Percentiles rank a stretch among this genome's conserved stretches.
These are phyloP conservation scores for Athripsodes cinereus DNA, from an alignment of 2,888 invertebrate species.

Conservation along the genomic window DNA sequence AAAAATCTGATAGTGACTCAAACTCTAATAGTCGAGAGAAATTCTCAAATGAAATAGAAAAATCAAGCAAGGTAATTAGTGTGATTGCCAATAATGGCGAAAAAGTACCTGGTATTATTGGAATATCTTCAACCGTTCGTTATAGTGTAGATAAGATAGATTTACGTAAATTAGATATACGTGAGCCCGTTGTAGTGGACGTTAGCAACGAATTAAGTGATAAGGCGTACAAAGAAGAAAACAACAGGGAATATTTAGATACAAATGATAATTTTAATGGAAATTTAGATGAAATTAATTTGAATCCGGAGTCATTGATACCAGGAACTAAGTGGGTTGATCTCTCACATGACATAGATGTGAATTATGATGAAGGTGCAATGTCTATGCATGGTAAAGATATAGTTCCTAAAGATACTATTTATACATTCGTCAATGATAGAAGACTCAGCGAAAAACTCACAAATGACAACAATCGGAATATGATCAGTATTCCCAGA, in stretches of 20 bases:
- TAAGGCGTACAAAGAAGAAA: constrained; percentile 1
- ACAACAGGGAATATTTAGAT: constrained; percentile 9
- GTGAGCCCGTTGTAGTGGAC: constrained; percentile 9
- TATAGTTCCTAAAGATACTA: not conserved
- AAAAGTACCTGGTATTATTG: not conserved
- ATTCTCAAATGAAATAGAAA: too few species aligned
- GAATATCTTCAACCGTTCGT: not conserved
- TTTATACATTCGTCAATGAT: not conserved
- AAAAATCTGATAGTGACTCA: not conserved
- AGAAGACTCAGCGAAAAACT: not conserved
- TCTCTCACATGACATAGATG: constrained; percentile 40
- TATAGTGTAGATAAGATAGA: not conserved
- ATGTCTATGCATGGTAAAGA: constrained; percentile 4
- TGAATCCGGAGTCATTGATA: not conserved
- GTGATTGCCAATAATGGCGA: not conserved
- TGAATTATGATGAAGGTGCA: constrained; percentile 33
- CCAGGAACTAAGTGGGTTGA: constrained; percentile 33
- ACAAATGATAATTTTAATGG: constrained; percentile 10
- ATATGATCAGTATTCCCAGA: constrained; percentile 2
- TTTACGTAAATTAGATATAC: constrained; percentile 3
- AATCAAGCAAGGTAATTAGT: not conserved
- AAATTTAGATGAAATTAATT: constrained; percentile 9
- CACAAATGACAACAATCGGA: constrained; percentile 7
- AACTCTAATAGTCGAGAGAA: not conserved
- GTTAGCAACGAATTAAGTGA: constrained; percentile 6